These are phyloP conservation scores for Eurypyga helias DNA, from an alignment of 2,113 vertebrate species.

Conservation along the genomic window DNA sequence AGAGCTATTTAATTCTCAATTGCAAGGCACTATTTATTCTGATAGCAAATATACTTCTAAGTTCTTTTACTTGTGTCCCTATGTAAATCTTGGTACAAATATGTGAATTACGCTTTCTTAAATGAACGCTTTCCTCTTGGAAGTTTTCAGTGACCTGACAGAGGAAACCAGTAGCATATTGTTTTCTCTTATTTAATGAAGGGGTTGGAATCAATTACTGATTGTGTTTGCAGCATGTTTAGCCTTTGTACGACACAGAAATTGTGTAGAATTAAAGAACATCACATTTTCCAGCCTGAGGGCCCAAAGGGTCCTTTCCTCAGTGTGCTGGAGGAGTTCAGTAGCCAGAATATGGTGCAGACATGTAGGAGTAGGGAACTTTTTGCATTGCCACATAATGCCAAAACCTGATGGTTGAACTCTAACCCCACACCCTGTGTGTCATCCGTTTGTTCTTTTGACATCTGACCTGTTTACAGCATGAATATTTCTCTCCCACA, in stretches of 20 bases:
- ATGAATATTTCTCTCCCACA: background rate
- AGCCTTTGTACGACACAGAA: background rate
- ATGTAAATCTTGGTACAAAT: background rate
- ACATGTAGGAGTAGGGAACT: slow-evolving; percentile 30
- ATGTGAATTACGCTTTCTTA: background rate
- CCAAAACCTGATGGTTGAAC: background rate
- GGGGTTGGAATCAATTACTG: too few relatives aligned
- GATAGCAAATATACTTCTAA: background rate
- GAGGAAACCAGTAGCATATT: background rate
- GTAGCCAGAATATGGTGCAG: background rate
- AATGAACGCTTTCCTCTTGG: background rate
- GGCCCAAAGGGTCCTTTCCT: background rate
- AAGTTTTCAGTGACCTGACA: background rate
- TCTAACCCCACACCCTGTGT: background rate
- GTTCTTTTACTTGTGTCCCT: background rate
- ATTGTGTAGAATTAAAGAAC: background rate
- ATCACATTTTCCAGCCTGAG: background rate
- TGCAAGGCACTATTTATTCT: background rate
- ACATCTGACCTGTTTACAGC: slow-evolving; percentile 40
- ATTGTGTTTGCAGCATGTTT: background rate
- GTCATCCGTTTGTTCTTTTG: slow-evolving; percentile 24
- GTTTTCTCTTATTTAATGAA: background rate
- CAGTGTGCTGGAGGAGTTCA: background rate
- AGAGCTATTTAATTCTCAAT: background rate
- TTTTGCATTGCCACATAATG: slow-evolving; percentile 15